These are phyloP conservation scores for Ceratosolen solmsi DNA, from an alignment of 1,140 invertebrate species.

Conservation along the genomic window DNA sequence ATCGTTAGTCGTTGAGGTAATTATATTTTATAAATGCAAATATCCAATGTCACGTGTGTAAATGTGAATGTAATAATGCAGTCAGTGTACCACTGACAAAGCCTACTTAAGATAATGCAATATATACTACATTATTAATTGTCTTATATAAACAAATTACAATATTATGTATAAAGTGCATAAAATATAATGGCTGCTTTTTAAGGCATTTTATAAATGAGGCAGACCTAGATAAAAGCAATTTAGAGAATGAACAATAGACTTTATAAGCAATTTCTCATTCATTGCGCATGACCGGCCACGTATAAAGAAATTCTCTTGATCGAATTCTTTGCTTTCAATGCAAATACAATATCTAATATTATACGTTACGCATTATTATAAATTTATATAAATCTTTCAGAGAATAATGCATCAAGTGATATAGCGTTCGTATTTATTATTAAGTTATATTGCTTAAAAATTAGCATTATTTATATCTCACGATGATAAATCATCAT, in stretches of 20 bases:
- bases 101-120: no score
- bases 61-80: no score
- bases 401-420: background rate
- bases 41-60: no score
- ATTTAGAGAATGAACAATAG: constrained; percentile 14
- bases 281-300: background rate
- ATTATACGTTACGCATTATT: background rate
- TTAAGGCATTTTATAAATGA: background rate
- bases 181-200: background rate
- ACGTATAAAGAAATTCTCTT: constrained; percentile 12
- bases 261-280: background rate
- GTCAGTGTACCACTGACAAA: no score
- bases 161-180: background rate
- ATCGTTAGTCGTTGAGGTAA: no score
- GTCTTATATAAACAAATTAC: background rate
- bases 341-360: background rate
- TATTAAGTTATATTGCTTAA: background rate
- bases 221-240: background rate
- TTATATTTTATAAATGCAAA: no score
- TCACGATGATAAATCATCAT: background rate
- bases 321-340: constrained; percentile 9
- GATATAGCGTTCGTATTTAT: background rate
- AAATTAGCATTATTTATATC: background rate
- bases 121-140: no score
- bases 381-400: constrained; percentile 13